Percentiles rank a stretch among this genome's conserved stretches.
phyloP scores from a whole-genome alignment of 2,113 vertebrate species.

The Dromaius novaehollandiae region DNA sequence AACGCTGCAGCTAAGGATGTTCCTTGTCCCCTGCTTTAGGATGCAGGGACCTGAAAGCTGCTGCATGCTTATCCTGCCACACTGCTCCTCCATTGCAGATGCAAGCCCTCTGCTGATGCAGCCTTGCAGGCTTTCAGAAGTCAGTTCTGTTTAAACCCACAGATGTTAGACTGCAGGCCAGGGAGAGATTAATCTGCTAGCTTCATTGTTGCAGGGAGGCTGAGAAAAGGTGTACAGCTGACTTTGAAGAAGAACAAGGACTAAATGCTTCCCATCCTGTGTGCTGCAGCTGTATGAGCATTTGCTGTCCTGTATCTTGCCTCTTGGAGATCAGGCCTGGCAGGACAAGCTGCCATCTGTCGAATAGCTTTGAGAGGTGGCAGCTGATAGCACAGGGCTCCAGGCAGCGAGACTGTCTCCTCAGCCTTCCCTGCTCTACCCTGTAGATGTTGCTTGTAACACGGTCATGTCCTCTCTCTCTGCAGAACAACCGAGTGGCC shows the following conservation, averaged over 20 bases:
- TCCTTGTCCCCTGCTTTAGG: background rate
- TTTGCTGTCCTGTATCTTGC: background rate
- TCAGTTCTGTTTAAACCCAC: fast-evolving
- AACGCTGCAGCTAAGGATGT: background rate
- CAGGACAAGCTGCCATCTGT: background rate
- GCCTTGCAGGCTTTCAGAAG: background rate
- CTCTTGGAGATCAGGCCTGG: background rate
- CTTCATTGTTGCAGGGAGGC: fast-evolving
- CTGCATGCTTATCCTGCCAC: background rate
- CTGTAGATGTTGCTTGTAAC: constrained; percentile 46
- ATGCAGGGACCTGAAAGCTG: background rate
- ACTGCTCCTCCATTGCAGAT: background rate
- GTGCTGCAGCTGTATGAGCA: background rate
- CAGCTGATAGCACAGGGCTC: background rate
- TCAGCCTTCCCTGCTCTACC: background rate
- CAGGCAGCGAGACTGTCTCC: background rate
- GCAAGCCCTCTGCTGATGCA: background rate
- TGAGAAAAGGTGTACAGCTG: background rate
- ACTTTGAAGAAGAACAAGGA: background rate
- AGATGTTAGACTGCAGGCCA: background rate
- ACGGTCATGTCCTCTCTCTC: background rate
- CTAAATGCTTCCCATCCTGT: background rate
- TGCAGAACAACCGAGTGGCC: constrained; percentile 90
- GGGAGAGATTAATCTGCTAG: background rate
- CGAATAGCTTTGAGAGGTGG: background rate